phyloP scores from a whole-genome alignment of 2,797 vertebrate genomes.

The Aythya fuligula region DNA sequence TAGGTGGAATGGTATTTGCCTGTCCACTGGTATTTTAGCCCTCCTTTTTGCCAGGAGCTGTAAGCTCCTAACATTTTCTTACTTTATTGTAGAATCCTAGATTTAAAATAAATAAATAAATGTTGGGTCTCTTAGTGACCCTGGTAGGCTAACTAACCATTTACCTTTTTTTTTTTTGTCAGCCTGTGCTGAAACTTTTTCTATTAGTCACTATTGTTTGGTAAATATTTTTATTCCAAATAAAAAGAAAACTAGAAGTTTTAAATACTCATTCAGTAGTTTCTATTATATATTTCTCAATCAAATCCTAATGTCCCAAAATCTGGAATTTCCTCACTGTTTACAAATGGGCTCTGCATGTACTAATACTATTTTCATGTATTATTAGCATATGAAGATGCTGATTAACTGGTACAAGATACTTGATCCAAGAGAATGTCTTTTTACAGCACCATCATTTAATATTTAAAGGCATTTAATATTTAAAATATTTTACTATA shows the following conservation, averaged over 20 bases:
- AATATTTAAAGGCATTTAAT: neutral
- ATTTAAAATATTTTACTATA: neutral
- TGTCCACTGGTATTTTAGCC: neutral
- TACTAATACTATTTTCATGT: neutral
- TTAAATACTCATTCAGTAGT: neutral
- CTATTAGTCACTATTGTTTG: neutral
- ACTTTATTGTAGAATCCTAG: neutral
- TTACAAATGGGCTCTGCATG: neutral
- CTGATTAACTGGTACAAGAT: neutral
- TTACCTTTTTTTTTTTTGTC: neutral
- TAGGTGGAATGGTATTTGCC: neutral
- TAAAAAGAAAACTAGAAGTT: neutral
- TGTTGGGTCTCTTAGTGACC: neutral
- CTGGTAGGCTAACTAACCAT: constrained; percentile 26
- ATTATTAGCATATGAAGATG: neutral
- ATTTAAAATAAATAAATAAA: neutral
- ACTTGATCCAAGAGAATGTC: neutral
- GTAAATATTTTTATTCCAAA: neutral
- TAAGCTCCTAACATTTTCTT: neutral
- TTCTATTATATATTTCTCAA: neutral
- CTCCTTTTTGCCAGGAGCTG: constrained; percentile 20
- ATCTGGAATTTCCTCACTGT: neutral
- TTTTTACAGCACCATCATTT: neutral
- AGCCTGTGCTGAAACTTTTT: neutral
- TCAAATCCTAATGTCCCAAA: neutral